Base-by-base conservation (phyloP, 2,888 invertebrate genomes). In the Lepidochrysops patricia region DNA sequence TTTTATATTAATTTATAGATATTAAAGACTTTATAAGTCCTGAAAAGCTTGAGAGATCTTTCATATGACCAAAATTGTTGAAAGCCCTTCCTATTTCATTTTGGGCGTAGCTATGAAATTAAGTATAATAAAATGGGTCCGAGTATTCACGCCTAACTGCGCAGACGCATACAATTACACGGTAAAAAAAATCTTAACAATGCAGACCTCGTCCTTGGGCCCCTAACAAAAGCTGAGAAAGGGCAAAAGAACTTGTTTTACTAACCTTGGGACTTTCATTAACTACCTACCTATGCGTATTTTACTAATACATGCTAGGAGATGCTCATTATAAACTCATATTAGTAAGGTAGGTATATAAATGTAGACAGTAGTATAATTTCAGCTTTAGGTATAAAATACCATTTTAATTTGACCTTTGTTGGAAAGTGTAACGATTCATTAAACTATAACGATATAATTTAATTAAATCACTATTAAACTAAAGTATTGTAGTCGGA, bases 221-320 rank as follows among this genome's bases (percentile, higher is more conserved):
- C 79, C 82, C 82, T 75, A 84, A 87, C 84, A 87, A 87, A 87
- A 88, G 84, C 83, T 76, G 81, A 85, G 87, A 85, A 88, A 87
- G 87, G 87, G 87, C 88, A 87, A 79, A 80, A 80, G 80, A 88
- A 88, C 88, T 82, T 79, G 88, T 89, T 88, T 69, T 70, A 66
- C 71, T 78, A 85, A 82, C 84, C 83, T 88, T 80, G 84, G 75
- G 76, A 87, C 89, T 89, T 89, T 89, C 89, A 88, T 88, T 89
- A 77, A 72, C 82, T 85, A 81, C 81, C 84, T 84, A 84, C 80
- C 84, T 84, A 84, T 80, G 77, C 75, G 72, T 72, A 74, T 80
- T 80, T 73, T 74, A 57, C 57, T 61, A 56, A 26, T 57, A 57
- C 15, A 57, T 34, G 15, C 37, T 48, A 27, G 9, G 4, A n/a